A percentile compares a stretch with the other conserved stretches of the same genome.
Conservation (phyloP, 2,888 invertebrate genomes). For the Eulithis prunata region DNA sequence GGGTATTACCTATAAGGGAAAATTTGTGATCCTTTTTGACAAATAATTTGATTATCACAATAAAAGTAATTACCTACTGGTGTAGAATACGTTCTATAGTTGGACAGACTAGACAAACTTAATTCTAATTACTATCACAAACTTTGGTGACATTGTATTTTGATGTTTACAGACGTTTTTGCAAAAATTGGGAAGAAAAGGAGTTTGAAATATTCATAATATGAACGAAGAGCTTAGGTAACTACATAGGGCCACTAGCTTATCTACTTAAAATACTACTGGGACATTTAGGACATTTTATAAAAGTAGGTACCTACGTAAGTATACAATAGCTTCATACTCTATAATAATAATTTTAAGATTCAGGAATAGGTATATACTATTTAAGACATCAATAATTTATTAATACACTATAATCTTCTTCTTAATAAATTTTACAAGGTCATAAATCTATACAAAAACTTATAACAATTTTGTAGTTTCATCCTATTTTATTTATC, state of each 20-base stretch:
- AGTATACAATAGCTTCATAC: background rate
- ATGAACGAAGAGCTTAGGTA: slow-evolving; percentile 10
- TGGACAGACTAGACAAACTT: slow-evolving; percentile 9
- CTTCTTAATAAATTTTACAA: background rate
- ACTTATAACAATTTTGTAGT: slow-evolving; percentile 10
- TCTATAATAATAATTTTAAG: background rate
- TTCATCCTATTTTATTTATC: slow-evolving; percentile 3
- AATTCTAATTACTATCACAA: slow-evolving; percentile 32
- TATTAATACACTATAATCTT: too few species aligned
- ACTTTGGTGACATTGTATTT: slow-evolving; percentile 16
- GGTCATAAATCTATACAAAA: slow-evolving; percentile 16
- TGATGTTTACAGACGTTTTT: slow-evolving; percentile 23
- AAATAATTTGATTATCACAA: too few species aligned
- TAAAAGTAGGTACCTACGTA: slow-evolving; percentile 3
- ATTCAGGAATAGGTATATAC: slow-evolving; percentile 4
- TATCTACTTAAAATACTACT: slow-evolving; percentile 35
- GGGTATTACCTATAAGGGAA: too few species aligned
- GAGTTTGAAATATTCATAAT: slow-evolving; percentile 15
- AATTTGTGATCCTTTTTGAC: too few species aligned
- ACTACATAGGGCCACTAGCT: slow-evolving; percentile 33
- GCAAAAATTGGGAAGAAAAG: slow-evolving; percentile 30
- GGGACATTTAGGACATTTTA: slow-evolving; percentile 30
- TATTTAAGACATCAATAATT: slow-evolving; percentile 3
- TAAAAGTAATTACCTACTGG: too few species aligned
- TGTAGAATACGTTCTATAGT: too few species aligned